Evolutionary conservation across 2,888 invertebrate species (phyloP).

Genomic region (Zhengitettix transpicula): DNA sequence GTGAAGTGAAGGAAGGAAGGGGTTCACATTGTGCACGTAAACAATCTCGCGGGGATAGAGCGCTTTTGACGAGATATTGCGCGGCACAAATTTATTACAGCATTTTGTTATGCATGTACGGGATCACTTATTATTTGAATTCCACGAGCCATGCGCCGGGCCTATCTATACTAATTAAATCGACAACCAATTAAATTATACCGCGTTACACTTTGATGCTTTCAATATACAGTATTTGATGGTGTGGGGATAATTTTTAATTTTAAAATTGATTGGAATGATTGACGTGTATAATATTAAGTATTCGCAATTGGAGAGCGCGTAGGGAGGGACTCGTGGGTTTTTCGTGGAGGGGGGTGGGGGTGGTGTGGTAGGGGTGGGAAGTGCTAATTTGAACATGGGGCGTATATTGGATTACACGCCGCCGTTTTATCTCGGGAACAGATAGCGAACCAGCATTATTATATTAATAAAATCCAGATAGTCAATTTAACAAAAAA

Average conservation of each 20-base stretch:
- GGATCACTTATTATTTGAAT: constrained; percentile 7
- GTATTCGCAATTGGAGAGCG: neutral
- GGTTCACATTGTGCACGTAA: no score
- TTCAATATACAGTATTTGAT: constrained; percentile 2
- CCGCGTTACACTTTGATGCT: constrained; percentile 11
- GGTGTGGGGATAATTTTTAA: constrained; percentile 2
- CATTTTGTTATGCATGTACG: neutral
- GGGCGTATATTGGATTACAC: constrained; percentile 8
- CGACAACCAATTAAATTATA: constrained; percentile 11
- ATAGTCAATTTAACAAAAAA: neutral
- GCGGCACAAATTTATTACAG: neutral
- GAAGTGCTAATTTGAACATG: constrained; percentile 10
- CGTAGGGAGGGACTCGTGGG: constrained; percentile 1
- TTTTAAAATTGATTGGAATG: constrained; percentile 2
- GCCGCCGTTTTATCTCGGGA: neutral
- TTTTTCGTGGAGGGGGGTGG: constrained; percentile 2
- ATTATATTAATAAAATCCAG: neutral
- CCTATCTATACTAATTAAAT: constrained; percentile 10
- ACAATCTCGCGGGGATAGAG: no score
- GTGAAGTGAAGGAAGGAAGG: no score
- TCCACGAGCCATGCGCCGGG: constrained; percentile 10
- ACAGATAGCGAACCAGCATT: neutral
- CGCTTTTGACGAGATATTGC: neutral
- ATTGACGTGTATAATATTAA: constrained; percentile 3
- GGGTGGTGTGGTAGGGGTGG: constrained; percentile 5